phyloP scores from a whole-genome alignment of 2,113 vertebrate genomes.

The Nanger granti region DNA sequence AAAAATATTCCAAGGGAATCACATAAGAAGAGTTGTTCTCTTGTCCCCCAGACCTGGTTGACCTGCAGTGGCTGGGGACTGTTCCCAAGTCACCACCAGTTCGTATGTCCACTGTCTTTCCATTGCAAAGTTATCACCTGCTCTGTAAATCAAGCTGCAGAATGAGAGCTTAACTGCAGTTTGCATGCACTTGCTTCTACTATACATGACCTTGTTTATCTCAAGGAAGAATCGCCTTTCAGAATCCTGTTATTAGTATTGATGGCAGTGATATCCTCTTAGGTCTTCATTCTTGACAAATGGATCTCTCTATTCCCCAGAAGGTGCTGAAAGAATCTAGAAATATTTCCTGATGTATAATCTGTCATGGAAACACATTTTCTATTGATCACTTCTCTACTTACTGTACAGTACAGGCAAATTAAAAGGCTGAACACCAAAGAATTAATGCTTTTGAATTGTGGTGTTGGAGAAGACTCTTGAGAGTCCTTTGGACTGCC shows the following conservation, averaged over 20 bases:
- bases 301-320: neutral
- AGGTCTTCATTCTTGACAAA: constrained; percentile 5
- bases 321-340: neutral
- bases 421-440: neutral
- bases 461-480: neutral
- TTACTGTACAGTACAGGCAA: neutral
- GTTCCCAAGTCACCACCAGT: neutral
- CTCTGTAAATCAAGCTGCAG: neutral
- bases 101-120: neutral
- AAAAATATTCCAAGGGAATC: neutral
- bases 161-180: accelerated
- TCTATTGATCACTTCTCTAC: neutral
- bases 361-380: neutral
- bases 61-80: neutral
- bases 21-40: neutral
- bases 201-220: neutral
- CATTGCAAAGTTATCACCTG: accelerated
- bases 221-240: neutral
- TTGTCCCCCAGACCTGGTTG: neutral
- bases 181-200: neutral
- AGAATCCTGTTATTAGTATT: neutral
- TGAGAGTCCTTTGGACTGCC: neutral
- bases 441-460: neutral
- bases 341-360: neutral
- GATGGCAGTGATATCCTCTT: neutral